Evolutionary conservation across 2,113 vertebrate species (phyloP), one percentile per base, ranked within the genome.

Genomic region (Scartelaos histophorus): DNA sequence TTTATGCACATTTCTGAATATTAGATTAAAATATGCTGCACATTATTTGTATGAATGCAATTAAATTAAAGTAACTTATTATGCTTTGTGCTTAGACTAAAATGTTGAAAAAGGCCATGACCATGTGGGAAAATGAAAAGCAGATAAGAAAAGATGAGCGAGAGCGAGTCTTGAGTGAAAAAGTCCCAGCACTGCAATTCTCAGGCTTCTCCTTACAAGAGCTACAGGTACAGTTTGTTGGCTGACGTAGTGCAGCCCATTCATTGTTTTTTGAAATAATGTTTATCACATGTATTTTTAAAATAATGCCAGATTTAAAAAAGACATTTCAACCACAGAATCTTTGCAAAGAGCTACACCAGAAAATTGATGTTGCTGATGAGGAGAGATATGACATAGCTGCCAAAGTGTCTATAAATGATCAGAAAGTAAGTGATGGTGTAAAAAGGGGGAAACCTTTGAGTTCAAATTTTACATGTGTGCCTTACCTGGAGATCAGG

Each of bases 321-420:
- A 43, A 6, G 17, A 2, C 3, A 49, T n/a, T 80, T 54, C 83
- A 15, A 78, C 67, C 65, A 75, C 85, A 95, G 94, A 88, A 68
- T 78, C 73, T 94, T 65, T 94, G 93, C 81, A 91, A 81, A 82
- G 90, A 93, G 53, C 81, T 95, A 3, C 89, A 93, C 74, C 87
- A 89, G 53, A 93, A 93, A 82, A 93, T 92, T 7, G 93, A 94
- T 21, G 79, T 73, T n/a, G 83, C 88, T 45, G 94, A 95, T 82
- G 94, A 95, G 69, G 92, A 92, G 49, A 89, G 94, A 16, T 95
- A 95, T 45, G 92, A 94, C 72, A 80, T 93, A 71, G 67, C 70
- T 19, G 24, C 67, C 47, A 94, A 95, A 87, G 93, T 94, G 46
- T 16, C 58, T 4, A 95, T 92, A 85, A 92, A 86, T 80, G 80